Percentiles rank a stretch among this genome's conserved stretches.
Evolutionary conservation across 2,113 vertebrate species (phyloP).

Genomic region (Passer montanus): DNA sequence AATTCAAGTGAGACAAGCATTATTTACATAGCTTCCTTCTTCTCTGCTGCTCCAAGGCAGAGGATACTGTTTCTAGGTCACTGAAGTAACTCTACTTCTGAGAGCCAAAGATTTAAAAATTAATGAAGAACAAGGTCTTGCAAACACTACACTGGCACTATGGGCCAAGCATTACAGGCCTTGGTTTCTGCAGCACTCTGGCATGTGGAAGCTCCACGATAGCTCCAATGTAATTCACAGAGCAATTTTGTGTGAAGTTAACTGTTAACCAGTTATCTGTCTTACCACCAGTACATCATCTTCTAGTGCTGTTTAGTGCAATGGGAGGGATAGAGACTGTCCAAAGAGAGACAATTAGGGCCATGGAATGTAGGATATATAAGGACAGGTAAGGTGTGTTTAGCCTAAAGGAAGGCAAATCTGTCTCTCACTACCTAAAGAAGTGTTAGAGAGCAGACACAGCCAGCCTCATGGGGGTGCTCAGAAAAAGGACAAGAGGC

Average conservation of each 20-base stretch:
- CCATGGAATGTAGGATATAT: not conserved
- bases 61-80: not conserved
- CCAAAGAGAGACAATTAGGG: not conserved
- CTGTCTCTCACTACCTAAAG: not conserved
- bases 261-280: not conserved
- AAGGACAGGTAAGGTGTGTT: not conserved
- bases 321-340: not conserved
- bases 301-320: not conserved
- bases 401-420: not conserved
- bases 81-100: not conserved
- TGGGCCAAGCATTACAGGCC: not conserved
- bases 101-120: not conserved
- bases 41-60: not conserved
- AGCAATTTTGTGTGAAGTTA: not conserved
- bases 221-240: not conserved
- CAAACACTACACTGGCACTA: not conserved
- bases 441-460: not conserved
- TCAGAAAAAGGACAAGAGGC: not conserved
- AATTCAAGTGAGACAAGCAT: not conserved
- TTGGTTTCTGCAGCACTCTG: not conserved
- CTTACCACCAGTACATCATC: not conserved
- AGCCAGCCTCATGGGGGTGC: not conserved
- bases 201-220: not conserved
- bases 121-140: conserved; percentile 11
- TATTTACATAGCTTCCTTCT: not conserved